Evolutionary conservation across 2,888 invertebrate species (phyloP).

Genomic region (Fragum fragum): DNA sequence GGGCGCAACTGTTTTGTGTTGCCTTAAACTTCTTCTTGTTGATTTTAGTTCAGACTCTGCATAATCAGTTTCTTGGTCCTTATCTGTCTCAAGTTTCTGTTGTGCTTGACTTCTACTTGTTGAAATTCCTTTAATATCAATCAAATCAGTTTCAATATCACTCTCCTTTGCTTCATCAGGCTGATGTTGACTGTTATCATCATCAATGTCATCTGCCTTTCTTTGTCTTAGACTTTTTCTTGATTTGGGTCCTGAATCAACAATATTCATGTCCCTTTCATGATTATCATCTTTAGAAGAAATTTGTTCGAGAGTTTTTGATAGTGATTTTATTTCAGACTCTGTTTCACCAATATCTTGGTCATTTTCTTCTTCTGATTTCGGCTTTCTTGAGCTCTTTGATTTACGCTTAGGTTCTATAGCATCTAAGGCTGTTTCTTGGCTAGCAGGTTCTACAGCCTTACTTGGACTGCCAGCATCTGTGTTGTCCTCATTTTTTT

Average conservation of each 20-base stretch:
- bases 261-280: neutral
- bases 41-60: neutral
- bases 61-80: neutral
- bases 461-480: too few relatives aligned
- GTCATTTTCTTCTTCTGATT: neutral
- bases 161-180: neutral
- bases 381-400: neutral
- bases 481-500: neutral
- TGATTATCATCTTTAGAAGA: constrained; percentile 11
- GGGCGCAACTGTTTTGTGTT: neutral
- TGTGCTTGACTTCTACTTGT: neutral
- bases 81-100: neutral
- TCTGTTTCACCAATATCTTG: neutral
- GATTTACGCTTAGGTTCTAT: neutral
- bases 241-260: neutral
- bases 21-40: neutral
- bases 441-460: too few relatives aligned
- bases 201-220: neutral
- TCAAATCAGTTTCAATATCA: neutral
- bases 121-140: neutral
- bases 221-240: neutral
- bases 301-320: neutral
- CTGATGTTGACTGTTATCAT: neutral
- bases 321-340: neutral
- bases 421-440: too few relatives aligned